phyloP scores from a whole-genome alignment of 2,888 invertebrate species.

The Epicampocera succincta region DNA sequence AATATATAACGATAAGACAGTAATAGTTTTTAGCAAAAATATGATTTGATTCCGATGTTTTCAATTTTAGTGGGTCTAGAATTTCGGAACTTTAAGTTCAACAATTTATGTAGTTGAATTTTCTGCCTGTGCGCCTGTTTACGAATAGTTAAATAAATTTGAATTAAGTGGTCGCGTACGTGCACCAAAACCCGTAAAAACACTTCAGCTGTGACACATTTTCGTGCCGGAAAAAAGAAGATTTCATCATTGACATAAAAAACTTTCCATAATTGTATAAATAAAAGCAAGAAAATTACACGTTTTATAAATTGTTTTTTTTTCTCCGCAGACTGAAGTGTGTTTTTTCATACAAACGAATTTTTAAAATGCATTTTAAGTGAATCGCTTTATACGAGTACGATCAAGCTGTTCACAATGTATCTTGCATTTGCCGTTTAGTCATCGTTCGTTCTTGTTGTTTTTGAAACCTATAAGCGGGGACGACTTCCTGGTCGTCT shows the following conservation, averaged over 20 bases:
- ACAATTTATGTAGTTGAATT: too few relatives aligned
- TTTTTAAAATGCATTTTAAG: background rate
- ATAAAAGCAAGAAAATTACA: constrained; percentile 23
- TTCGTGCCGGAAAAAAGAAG: constrained; percentile 34
- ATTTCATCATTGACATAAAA: constrained; percentile 70
- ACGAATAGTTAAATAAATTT: background rate
- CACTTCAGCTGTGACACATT: constrained; percentile 42
- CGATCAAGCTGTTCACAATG: background rate
- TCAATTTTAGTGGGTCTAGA: too few relatives aligned
- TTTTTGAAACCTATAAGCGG: too few relatives aligned
- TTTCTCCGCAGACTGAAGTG: background rate
- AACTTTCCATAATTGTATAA: constrained; percentile 25
- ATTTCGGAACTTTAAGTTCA: too few relatives aligned
- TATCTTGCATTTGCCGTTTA: too few relatives aligned
- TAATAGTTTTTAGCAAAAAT: too few relatives aligned
- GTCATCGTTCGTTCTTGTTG: too few relatives aligned
- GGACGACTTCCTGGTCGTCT: too few relatives aligned
- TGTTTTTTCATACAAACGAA: background rate
- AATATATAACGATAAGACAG: too few relatives aligned
- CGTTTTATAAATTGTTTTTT: background rate
- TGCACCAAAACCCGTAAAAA: constrained; percentile 5
- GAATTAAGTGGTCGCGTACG: background rate
- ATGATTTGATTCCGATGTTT: too few relatives aligned
- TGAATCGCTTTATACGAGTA: background rate
- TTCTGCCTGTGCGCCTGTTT: background rate